Percentiles rank a stretch among this genome's conserved stretches.
These are phyloP conservation scores for Tursiops truncatus DNA, from an alignment of 2,113 vertebrate genomes.

Conservation along the genomic window DNA sequence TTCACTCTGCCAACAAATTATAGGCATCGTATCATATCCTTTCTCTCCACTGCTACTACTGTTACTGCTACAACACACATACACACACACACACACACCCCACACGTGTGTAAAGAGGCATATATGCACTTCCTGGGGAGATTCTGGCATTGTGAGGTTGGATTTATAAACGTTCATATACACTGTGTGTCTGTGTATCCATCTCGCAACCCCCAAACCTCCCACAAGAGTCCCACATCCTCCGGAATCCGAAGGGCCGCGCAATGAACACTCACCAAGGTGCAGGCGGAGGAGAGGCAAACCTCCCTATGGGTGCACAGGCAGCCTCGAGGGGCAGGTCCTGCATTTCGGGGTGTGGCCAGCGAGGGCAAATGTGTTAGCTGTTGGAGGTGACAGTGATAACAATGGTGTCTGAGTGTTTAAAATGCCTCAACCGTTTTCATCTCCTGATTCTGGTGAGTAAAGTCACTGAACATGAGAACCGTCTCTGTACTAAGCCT, in stretches of 20 bases:
- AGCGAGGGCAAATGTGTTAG: neutral
- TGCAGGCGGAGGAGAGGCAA: too few relatives aligned
- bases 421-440: neutral
- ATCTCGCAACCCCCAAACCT: neutral
- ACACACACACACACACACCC: neutral
- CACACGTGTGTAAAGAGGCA: neutral
- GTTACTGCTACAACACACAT: neutral
- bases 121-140: neutral
- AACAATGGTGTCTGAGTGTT: neutral
- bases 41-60: too few relatives aligned
- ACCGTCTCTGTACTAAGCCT: neutral
- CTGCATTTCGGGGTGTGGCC: neutral
- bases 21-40: neutral
- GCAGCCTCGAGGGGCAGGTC: neutral
- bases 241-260: neutral
- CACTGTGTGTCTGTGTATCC: neutral
- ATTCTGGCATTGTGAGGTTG: neutral
- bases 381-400: neutral
- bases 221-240: neutral
- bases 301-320: neutral
- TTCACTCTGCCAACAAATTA: neutral
- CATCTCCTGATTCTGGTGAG: neutral
- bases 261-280: neutral
- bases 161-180: neutral
- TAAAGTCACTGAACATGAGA: neutral